phyloP scores from a whole-genome alignment of 2,113 vertebrate species.

The Ptilonorhynchus violaceus region DNA sequence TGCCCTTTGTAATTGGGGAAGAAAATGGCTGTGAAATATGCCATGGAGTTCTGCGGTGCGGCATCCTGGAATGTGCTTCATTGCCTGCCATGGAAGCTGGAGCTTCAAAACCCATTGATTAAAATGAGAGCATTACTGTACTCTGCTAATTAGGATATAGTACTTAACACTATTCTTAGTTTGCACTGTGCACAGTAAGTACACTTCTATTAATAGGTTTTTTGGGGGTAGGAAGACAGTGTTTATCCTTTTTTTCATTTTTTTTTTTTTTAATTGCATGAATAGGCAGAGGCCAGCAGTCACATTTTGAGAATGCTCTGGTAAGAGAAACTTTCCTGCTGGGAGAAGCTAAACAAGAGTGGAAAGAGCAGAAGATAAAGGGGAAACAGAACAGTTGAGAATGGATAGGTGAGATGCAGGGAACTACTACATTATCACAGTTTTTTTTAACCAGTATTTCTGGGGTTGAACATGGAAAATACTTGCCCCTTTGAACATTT shows the following conservation, averaged over 20 bases:
- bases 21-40: background rate
- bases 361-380: background rate
- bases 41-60: background rate
- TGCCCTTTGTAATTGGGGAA: background rate
- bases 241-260: background rate
- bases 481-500: background rate
- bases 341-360: background rate
- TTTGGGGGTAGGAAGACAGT: background rate
- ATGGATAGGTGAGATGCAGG: background rate
- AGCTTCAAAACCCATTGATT: background rate
- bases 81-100: background rate
- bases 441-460: background rate
- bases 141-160: conserved; percentile 5
- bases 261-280: background rate
- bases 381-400: background rate
- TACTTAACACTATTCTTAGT: background rate
- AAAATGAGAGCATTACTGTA: background rate
- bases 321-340: background rate
- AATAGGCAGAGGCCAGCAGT: background rate
- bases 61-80: background rate
- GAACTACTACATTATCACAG: background rate
- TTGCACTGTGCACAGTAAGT: background rate
- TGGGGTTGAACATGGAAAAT: background rate
- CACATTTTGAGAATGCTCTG: background rate
- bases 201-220: background rate